A percentile compares a stretch with the other conserved stretches of the same genome.
Evolutionary conservation across 2,113 vertebrate genomes (phyloP).

Genomic region (Chitala chitala): DNA sequence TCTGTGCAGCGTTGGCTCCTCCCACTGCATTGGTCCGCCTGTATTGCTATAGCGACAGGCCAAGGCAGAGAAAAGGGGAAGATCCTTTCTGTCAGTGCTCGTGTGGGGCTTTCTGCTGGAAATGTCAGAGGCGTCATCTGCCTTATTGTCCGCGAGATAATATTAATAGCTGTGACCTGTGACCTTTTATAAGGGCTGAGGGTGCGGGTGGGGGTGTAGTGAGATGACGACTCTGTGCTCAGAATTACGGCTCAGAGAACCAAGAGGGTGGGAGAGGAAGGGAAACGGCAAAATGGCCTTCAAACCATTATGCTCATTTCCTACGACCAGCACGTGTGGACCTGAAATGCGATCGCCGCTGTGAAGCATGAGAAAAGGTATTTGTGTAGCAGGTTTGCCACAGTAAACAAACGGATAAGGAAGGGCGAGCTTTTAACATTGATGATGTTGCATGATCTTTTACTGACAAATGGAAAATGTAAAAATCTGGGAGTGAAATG

Average conservation of each 20-base stretch:
- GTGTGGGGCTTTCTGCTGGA: conserved; percentile 8
- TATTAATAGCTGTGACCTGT: conserved; percentile 16
- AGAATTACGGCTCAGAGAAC: background rate
- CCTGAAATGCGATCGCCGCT: background rate
- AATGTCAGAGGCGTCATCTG: conserved; percentile 1
- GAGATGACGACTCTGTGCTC: no score
- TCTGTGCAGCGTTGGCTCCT: no score
- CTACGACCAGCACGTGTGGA: background rate
- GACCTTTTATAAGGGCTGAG: conserved; percentile 1
- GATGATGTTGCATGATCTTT: background rate
- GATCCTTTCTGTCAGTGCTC: no score
- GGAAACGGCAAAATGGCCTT: background rate
- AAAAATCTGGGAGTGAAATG: background rate
- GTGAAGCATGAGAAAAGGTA: background rate
- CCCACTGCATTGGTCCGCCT: no score
- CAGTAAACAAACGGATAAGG: background rate
- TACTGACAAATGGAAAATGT: background rate
- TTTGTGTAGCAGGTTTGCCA: background rate
- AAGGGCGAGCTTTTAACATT: background rate
- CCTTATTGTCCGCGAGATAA: conserved; percentile 1
- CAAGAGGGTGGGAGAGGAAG: background rate
- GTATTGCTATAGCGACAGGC: no score
- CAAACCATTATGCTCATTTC: background rate
- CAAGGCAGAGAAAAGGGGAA: background rate
- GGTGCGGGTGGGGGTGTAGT: background rate